Percentiles rank a stretch among this genome's conserved stretches.
phyloP scores from a whole-genome alignment of 2,888 invertebrate genomes.

The Scotopteryx bipunctaria region DNA sequence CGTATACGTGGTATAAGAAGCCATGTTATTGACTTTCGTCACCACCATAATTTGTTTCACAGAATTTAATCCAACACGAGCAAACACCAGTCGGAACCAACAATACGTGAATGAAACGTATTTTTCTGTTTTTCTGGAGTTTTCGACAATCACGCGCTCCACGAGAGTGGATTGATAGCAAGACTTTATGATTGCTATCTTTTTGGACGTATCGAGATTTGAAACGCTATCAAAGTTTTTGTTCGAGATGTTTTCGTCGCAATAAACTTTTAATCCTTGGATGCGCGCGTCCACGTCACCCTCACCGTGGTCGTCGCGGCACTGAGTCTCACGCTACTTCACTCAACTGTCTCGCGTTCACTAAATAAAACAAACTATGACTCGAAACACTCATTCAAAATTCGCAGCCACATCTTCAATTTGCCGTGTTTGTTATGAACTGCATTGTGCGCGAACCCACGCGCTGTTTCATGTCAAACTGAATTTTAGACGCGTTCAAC shows the following conservation, averaged over 20 bases:
- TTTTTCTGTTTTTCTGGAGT: conserved; percentile 68
- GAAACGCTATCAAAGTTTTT: conserved; percentile 68
- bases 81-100: conserved; percentile 62
- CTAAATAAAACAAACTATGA: conserved; percentile 54
- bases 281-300: conserved; percentile 76
- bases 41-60: conserved; percentile 79
- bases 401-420: conserved; percentile 74
- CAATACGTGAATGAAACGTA: conserved; percentile 51
- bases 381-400: conserved; percentile 65
- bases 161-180: conserved; percentile 56
- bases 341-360: conserved; percentile 50
- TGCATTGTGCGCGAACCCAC: conserved; percentile 54
- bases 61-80: conserved; percentile 62
- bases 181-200: conserved; percentile 58
- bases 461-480: conserved; percentile 70
- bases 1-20: conserved; percentile 77
- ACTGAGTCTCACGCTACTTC: conserved; percentile 49
- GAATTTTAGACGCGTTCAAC: conserved; percentile 75
- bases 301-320: conserved; percentile 62
- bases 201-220: conserved; percentile 55
- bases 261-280: conserved; percentile 74
- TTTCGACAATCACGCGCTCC: conserved; percentile 71
- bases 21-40: conserved; percentile 79
- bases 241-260: conserved; percentile 69
- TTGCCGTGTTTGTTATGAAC: conserved; percentile 57